Conservation (phyloP, 2,888 invertebrate genomes). For the Coelinius sp. region DNA sequence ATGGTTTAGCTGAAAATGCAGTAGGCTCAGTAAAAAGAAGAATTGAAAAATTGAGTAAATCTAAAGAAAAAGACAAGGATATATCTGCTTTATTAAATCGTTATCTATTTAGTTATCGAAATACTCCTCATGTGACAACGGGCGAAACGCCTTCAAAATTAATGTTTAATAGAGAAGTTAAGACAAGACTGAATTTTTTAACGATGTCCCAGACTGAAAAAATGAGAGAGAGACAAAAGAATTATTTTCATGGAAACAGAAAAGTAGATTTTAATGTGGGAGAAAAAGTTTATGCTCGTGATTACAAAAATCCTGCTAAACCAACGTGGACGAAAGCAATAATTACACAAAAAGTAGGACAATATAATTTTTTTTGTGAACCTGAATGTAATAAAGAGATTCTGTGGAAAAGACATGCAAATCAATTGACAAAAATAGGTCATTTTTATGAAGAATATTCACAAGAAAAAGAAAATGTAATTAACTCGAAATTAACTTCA, state of each 20-base stretch:
- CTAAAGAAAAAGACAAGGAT: constrained; percentile 10
- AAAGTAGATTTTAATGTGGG: constrained; percentile 32
- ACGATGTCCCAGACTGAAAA: background rate
- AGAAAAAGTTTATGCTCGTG: constrained; percentile 34
- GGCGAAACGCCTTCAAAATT: constrained; percentile 32
- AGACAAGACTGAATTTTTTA: constrained; percentile 26
- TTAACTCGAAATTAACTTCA: background rate
- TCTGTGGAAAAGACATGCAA: constrained; percentile 35
- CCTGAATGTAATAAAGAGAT: constrained; percentile 13
- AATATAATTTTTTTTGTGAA: constrained; percentile 20
- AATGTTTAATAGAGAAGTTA: constrained; percentile 32
- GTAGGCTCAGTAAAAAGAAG: constrained; percentile 36
- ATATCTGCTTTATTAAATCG: constrained; percentile 25
- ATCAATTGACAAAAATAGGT: constrained; percentile 35
- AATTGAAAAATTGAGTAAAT: constrained; percentile 6
- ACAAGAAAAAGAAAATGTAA: background rate
- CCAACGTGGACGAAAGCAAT: constrained; percentile 30
- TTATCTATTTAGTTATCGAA: constrained; percentile 36
- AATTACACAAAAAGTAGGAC: constrained; percentile 10
- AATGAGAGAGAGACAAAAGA: constrained; percentile 28
- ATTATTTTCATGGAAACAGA: constrained; percentile 34
- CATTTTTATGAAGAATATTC: constrained; percentile 20
- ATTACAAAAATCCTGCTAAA: constrained; percentile 38
- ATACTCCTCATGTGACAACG: constrained; percentile 38
- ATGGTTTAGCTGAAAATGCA: constrained; percentile 40